Evolutionary conservation across 2,113 vertebrate genomes (phyloP), one percentile per base, ranked within the genome.

Genomic region (Crocuta crocuta): DNA sequence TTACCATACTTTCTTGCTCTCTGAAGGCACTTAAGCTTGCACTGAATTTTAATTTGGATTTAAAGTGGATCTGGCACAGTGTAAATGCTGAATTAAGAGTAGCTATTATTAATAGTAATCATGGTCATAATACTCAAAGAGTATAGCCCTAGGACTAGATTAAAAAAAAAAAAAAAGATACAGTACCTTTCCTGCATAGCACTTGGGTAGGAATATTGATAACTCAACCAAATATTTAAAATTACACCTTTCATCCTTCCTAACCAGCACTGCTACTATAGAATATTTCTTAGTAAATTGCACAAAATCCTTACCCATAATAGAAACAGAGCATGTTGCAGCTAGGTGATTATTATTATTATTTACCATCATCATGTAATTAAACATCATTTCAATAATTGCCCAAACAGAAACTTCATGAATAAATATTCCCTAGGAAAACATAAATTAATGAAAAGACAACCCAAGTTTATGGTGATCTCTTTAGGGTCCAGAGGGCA

Each of bases 371-470:
- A 71, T 58, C 68, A 92, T 43, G 23, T 96, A 98, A 98, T 98
- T 98, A 97, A 53, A 73, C 88, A 82, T 98, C 97, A 97, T 98
- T 98, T 98, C 91, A 94, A 89, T 97, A 97, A 98, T 97, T 98
- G 70, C 94, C 48, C 50, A 84, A 96, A 95, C 63, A 94, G 87
- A 89, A 81, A 94, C 89, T 91, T 73, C 50, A 50, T 81, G 92
- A 96, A 88, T 96, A 97, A 94, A 93, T 88, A 95, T 26, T 73
- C 94, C 4, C 26, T 71, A 95, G 80, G 94, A 92, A 97, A 97
- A 98, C 55, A 68, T 73, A 90, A 63, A 95, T 89, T 65, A 71
- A 78, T 43, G 31, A 91, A 79, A 91, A 89, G 76, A 82, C 53
- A 58, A 66, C 92, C 74, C 16, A 81, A 35, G 55, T n/a, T 21